Base-by-base conservation (phyloP, 2,113 vertebrate genomes). In the Hypomesus transpacificus region DNA sequence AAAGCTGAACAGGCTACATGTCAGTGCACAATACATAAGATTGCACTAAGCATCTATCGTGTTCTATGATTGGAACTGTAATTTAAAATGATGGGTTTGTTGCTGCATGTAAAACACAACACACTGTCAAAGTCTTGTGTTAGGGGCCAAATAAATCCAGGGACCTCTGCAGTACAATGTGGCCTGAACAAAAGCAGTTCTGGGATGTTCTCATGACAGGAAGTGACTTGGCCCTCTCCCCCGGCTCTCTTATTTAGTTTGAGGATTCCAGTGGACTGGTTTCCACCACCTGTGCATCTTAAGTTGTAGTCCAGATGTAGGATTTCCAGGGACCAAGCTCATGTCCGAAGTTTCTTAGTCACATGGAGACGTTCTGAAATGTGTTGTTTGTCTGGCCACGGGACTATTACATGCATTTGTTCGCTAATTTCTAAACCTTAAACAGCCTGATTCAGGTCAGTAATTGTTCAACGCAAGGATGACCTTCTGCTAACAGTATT, bases 181-280 rank as follows among this genome's bases (percentile, higher is more conserved):
- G 24, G 53, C 65, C 46, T 39, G 73, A 82, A 50, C 53, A 69
- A 46, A 46, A 34, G 58, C 76, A 61, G 14, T 63, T 70, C 24
- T 39, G 72, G 75, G 71, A 80, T 72, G 75, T 75, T 77, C 78
- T 71, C 75, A 75, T 18, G 75, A 75, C 75, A 80, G 81, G 78
- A 83, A 80, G 76, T 71, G 71, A 80, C 78, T 59, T 24, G 3
- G 54, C 31, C 69, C 73, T 75, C 59, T 59, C 39, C 50, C 14
- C 56, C 7, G 39, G 14, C 65, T 21, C 66, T 56, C 63, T 52
- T 69, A 58, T 74, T 73, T 64, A 68, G 70, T 68, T 46, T 53
- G 14, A 66, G 66, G 70, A 71, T 73, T 73, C 54, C 69, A 54
- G 13, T 46, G 21, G 22, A 14, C 39, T 52, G 16, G 34, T 71